Evolutionary conservation across 2,888 invertebrate species (phyloP).

Genomic region (Ophion costatus): DNA sequence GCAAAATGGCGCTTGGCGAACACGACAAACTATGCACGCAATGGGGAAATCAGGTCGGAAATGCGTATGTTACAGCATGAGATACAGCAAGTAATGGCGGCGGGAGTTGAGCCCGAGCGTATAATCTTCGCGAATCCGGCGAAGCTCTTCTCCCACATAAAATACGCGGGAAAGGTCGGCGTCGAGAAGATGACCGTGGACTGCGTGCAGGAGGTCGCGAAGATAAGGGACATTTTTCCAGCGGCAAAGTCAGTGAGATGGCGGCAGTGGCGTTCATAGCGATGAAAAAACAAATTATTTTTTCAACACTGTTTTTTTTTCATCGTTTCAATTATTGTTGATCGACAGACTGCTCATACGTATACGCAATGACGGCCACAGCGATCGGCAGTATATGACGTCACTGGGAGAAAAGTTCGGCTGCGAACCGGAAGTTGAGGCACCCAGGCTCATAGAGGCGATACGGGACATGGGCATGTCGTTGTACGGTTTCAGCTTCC

Average conservation of each 20-base stretch:
- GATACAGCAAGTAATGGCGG: slow-evolving; percentile 84
- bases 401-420: slow-evolving; percentile 79
- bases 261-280: neutral
- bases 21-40: too few species aligned
- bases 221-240: slow-evolving; percentile 85
- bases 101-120: slow-evolving; percentile 84
- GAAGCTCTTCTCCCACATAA: slow-evolving; percentile 85
- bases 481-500: slow-evolving; percentile 81
- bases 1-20: neutral
- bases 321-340: neutral
- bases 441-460: slow-evolving; percentile 72
- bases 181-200: slow-evolving; percentile 86
- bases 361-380: slow-evolving; percentile 75
- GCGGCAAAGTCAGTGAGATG: slow-evolving; percentile 82
- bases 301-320: neutral
- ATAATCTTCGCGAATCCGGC: slow-evolving; percentile 87
- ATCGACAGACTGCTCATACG: slow-evolving; percentile 76
- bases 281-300: neutral
- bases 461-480: slow-evolving; percentile 75
- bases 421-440: slow-evolving; percentile 76
- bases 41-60: too few species aligned
- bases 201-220: slow-evolving; percentile 85
- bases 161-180: slow-evolving; percentile 84
- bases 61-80: slow-evolving; percentile 82
- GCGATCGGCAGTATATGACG: slow-evolving; percentile 33